These are phyloP conservation scores for Xenopus borealis DNA, from an alignment of 2,113 vertebrate species.

Conservation along the genomic window DNA sequence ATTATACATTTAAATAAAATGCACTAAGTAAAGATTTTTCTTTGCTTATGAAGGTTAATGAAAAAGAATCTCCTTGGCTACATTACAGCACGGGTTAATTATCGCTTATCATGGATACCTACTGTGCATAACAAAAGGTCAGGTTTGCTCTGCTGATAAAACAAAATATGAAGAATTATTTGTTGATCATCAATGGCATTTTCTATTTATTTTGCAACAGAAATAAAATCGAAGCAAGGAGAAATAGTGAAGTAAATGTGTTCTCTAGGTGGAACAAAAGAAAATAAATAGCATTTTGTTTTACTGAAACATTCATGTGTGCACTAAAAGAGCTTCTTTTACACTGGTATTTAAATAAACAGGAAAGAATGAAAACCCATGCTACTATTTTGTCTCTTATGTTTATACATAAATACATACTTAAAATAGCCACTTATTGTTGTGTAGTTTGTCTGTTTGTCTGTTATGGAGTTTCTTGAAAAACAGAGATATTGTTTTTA, in stretches of 20 bases:
- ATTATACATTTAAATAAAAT: too few species aligned
- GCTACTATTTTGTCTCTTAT: too few species aligned
- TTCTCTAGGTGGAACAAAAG: background rate
- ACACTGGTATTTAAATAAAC: too few species aligned
- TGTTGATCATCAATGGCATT: conserved; percentile 1
- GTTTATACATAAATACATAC: too few species aligned
- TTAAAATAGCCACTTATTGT: too few species aligned
- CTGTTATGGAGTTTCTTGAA: too few species aligned
- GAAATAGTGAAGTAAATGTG: background rate
- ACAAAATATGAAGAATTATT: conserved; percentile 3
- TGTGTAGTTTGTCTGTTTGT: too few species aligned
- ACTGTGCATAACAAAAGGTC: conserved; percentile 5
- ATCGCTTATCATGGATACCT: background rate
- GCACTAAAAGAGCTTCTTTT: background rate
- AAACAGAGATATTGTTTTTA: too few species aligned
- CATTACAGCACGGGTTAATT: background rate
- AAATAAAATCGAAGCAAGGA: background rate
- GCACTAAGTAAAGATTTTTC: too few species aligned
- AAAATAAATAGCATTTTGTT: conserved; percentile 10
- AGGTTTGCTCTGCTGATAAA: background rate
- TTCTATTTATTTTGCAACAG: conserved; percentile 2
- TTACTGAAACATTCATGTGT: background rate
- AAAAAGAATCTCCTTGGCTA: background rate
- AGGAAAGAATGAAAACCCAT: too few species aligned
- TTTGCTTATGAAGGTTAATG: too few species aligned